A percentile compares a stretch with the other conserved stretches of the same genome.
These are phyloP conservation scores for Apocrypta bakeri DNA, from an alignment of 1,140 invertebrate species.

Conservation along the genomic window DNA sequence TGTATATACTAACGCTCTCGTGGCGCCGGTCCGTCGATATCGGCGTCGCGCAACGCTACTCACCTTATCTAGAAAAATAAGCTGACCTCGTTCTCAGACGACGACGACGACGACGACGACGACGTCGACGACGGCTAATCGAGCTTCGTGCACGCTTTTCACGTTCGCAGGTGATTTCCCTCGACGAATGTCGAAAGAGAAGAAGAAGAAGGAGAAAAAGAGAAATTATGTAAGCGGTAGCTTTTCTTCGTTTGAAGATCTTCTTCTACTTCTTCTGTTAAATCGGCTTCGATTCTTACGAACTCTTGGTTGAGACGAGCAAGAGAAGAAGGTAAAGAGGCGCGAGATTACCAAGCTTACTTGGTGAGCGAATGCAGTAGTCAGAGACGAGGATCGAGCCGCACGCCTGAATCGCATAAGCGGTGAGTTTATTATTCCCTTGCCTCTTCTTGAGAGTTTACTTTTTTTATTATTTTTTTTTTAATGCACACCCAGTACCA, in stretches of 20 bases:
- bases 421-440: slow-evolving; percentile 5
- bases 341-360: neutral
- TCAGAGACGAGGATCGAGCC: neutral
- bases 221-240: neutral
- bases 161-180: slow-evolving; percentile 22
- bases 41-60: neutral
- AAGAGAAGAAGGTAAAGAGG: neutral
- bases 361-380: slow-evolving; percentile 7
- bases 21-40: neutral
- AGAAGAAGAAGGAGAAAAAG: neutral
- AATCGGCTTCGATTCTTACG: neutral
- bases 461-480: no score
- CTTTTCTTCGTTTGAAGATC: neutral
- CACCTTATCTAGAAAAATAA: slow-evolving; percentile 15
- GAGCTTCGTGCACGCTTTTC: neutral
- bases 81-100: neutral
- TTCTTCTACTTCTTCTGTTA: neutral
- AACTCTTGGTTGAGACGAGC: neutral
- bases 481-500: no score
- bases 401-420: slow-evolving; percentile 27
- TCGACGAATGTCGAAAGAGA: neutral
- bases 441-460: no score
- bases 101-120: neutral
- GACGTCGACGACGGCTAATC: neutral
- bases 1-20: neutral